Evolutionary conservation across 2,888 invertebrate genomes (phyloP), one percentile per base, ranked within the genome.

Genomic region (Muscina levida): DNA sequence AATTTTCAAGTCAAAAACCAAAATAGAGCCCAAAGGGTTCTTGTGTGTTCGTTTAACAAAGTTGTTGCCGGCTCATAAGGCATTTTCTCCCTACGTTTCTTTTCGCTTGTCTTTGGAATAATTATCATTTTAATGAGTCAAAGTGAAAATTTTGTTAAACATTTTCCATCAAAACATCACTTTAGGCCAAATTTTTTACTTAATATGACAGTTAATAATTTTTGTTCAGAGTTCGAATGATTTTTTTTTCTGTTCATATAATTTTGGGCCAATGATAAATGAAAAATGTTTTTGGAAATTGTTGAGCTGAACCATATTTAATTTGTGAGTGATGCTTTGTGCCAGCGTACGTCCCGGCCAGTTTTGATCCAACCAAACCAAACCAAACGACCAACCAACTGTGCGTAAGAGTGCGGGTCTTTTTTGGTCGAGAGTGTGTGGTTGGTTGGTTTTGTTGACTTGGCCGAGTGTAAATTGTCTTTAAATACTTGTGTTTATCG

Each of bases 171-270:
- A 76, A 81, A 80, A 77, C 83, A 84, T 79, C 82, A 84, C 84
- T 83, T 73, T 77, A 83, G 85, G 85, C 85, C 82, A 85, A 85
- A 83, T 85, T 84, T 85, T 78, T 83, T 85, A 85, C 85, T 84
- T 87, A 87, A 88, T 88, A 86, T 87, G 89, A 88, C 88, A 88
- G 88, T 85, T 85, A 86, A 87, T 85, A 85, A 84, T 59, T 42
- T 62, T 62, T 62, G 42, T 62, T 2, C 59, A n/a, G n/a, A n/a
- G 3, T 31, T 66, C 24, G 42, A 8, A 8, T 57, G 11, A 44
- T 39, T 31, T 67, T 53, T 10, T 24, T 72, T 67, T 67, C 66
- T 59, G 15, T 31, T 31, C 8, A 31, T 3, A 5, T 31, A 31
- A 31, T 67, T 77, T 77, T 11, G 57, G 72, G 67, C 80, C 67